Base-by-base conservation (phyloP, 2,888 invertebrate genomes). In the Acanthosepion lycidas region DNA sequence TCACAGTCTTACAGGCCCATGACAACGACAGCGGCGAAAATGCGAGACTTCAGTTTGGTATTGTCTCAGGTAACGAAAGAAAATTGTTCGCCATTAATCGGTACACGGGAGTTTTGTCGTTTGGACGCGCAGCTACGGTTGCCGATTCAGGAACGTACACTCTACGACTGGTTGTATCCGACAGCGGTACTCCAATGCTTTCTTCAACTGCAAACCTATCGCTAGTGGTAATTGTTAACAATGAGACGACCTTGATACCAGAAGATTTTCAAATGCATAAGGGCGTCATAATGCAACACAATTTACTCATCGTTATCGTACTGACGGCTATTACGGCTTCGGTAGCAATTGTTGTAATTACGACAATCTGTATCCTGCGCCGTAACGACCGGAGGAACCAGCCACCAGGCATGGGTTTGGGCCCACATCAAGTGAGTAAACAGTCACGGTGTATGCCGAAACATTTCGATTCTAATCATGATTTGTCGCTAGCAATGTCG, bases 11-110 rank as follows among this genome's bases (percentile, higher is more conserved):
- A 0, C 94, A 94, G 20, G 96, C 96, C 3, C 94, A 94, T 26
- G 97, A 97, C 95, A 94, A 95, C 33, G 97, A 97, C 94, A 92
- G 94, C n/a, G 97, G 96, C 0, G 95, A 95, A 93, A 97, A 97
- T 95, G 95, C 96, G 6, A 93, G 95, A 53, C 95, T 97, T 26
- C 95, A 95, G 15, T 97, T 95, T 94, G 95, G 95, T 92, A 96
- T 97, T 48, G 95, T 95, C 12, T 95, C 95, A 9, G 92, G 95
- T 4, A 96, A 96, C 91, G 95, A 95, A 94, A 95, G 95, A 59
- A 95, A 95, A 15, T 94, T 95, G 55, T 96, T 96, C 93, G 94
- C 94, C 23, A 95, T 96, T 15, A 94, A 96, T 94, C 94, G 95
- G 26, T 49, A 95, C 8, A 95, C 96, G 15, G 97, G 97, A 18